A percentile compares a stretch with the other conserved stretches of the same genome.
phyloP scores from a whole-genome alignment of 2,797 vertebrate genomes.

The Sebastes minor region DNA sequence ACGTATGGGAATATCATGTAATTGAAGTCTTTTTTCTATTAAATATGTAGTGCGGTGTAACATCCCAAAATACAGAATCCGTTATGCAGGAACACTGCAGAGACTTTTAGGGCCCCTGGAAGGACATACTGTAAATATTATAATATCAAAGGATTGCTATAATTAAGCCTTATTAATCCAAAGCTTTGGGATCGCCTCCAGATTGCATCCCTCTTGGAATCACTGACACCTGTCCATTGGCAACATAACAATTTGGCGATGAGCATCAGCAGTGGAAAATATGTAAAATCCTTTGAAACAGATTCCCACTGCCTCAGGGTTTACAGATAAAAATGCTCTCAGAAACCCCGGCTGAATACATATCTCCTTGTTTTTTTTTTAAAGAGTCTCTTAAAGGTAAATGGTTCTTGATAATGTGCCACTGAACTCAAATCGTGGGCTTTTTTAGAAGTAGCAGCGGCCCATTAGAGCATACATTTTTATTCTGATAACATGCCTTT shows the following conservation, averaged over 20 bases:
- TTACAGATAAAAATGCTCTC: neutral
- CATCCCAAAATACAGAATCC: neutral
- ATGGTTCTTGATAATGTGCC: conserved; percentile 15
- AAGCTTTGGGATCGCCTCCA: conserved; percentile 6
- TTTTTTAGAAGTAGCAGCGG: neutral
- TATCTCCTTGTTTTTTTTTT: neutral
- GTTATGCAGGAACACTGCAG: neutral
- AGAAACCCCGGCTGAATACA: neutral
- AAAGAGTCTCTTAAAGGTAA: neutral
- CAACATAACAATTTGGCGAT: conserved; percentile 3
- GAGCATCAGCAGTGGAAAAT: neutral
- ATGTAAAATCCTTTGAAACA: conserved; percentile 1
- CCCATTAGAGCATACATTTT: neutral
- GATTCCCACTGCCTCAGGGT: conserved; percentile 2
- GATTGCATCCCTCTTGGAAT: conserved; percentile 20
- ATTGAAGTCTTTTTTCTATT: neutral
- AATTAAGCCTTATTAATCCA: conserved; percentile 38
- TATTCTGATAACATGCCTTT: neutral
- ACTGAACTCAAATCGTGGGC: neutral
- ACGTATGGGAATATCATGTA: neutral
- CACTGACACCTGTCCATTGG: conserved; percentile 20
- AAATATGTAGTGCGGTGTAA: neutral
- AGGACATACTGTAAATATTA: neutral
- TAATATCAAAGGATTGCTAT: conserved; percentile 16
- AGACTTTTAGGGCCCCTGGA: neutral